phyloP scores from a whole-genome alignment of 2,797 vertebrate genomes.

The Tangara arthus region DNA sequence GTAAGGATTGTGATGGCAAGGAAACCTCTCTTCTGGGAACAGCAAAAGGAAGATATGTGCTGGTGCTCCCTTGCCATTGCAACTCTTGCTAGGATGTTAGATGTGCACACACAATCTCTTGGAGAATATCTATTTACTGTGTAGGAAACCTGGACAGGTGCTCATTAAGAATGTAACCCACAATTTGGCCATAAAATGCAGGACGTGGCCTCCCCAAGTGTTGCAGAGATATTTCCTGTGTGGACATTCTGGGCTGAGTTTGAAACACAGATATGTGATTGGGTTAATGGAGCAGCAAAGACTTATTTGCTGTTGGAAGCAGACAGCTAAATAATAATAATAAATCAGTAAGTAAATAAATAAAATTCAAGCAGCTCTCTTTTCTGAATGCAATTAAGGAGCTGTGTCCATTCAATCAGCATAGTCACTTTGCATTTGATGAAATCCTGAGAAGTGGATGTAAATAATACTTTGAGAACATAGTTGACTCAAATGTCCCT shows the following conservation, averaged over 20 bases:
- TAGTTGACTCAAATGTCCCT: not conserved
- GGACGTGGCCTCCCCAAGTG: not conserved
- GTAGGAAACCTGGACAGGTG: not conserved
- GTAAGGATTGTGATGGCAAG: not conserved
- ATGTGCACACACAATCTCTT: not conserved
- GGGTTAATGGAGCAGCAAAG: conserved; percentile 27
- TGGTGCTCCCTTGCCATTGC: not conserved
- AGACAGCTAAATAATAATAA: conserved; percentile 42
- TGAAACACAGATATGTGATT: not conserved
- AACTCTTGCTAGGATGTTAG: not conserved
- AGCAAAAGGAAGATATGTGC: not conserved
- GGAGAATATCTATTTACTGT: not conserved
- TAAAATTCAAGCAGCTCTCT: not conserved
- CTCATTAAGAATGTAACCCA: not conserved
- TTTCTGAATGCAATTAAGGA: not conserved
- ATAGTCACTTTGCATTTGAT: not conserved
- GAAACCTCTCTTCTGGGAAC: not conserved
- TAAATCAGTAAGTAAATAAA: conserved; percentile 44
- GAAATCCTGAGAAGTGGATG: conserved; percentile 12
- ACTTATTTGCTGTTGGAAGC: conserved; percentile 16
- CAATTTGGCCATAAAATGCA: not conserved
- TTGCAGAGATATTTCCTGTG: not conserved
- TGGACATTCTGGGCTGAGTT: not conserved
- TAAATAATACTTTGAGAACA: conserved; percentile 10
- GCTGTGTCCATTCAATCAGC: not conserved